phyloP scores from a whole-genome alignment of 2,888 invertebrate genomes.

The Calameuta idolon region DNA sequence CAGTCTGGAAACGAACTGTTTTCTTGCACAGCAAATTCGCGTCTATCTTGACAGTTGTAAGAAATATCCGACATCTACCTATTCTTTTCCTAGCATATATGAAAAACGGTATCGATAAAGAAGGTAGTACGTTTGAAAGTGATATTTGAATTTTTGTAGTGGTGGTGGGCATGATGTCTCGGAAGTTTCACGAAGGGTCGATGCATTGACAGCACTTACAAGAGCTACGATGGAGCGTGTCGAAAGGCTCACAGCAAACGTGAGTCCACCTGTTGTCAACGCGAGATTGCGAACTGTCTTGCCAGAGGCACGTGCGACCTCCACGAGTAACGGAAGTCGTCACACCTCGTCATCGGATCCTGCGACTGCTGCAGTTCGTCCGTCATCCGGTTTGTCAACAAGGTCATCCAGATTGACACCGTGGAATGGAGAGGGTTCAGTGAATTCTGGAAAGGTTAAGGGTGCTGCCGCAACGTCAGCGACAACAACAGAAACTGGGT shows the following conservation, averaged over 20 bases:
- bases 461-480: not conserved
- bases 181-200: constrained; percentile 72
- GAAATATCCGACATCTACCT: not conserved
- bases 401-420: constrained; percentile 47
- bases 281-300: constrained; percentile 29
- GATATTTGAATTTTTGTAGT: constrained; percentile 29
- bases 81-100: not conserved
- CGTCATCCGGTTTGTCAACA: constrained; percentile 35
- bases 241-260: constrained; percentile 70
- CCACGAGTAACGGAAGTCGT: not conserved
- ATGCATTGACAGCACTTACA: constrained; percentile 75
- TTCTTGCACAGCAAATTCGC: not conserved
- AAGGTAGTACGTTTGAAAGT: constrained; percentile 11
- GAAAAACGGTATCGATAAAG: not conserved
- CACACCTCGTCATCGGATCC: not conserved
- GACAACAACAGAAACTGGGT: not conserved
- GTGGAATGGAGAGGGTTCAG: constrained; percentile 34
- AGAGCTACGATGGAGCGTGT: constrained; percentile 77
- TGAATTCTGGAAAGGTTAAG: not conserved
- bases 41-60: not conserved
- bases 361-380: constrained; percentile 12
- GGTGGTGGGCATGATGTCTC: constrained; percentile 43
- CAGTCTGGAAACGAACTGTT: not conserved
- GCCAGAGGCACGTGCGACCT: constrained; percentile 9
- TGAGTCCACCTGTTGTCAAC: constrained; percentile 23